phyloP scores from a whole-genome alignment of 2,113 vertebrate genomes.

The Triplophysa siluroides region DNA sequence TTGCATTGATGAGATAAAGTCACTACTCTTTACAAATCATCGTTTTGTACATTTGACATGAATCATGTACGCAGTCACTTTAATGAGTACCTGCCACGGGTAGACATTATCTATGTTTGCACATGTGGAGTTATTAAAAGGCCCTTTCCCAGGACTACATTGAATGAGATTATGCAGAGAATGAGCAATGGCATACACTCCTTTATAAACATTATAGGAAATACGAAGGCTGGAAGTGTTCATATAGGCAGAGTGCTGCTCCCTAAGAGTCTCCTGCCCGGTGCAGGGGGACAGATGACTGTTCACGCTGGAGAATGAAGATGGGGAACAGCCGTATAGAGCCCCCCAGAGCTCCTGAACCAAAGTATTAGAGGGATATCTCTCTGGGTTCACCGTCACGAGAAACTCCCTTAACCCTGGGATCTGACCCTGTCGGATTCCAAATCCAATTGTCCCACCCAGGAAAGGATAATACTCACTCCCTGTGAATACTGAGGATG shows the following conservation, averaged over 20 bases:
- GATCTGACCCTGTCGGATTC: conserved; percentile 67
- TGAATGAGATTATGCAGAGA: conserved; percentile 73
- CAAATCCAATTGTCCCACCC: conserved; percentile 75
- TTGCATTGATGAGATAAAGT: background rate
- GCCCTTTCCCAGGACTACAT: conserved; percentile 67
- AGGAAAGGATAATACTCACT: conserved; percentile 70
- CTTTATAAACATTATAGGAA: conserved; percentile 72
- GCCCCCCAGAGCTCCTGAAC: conserved; percentile 72
- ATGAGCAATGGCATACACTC: conserved; percentile 72
- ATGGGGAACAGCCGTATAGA: conserved; percentile 69
- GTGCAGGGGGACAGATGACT: conserved; percentile 60
- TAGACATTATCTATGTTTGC: conserved; percentile 64
- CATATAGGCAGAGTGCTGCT: conserved; percentile 68
- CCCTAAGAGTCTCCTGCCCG: conserved; percentile 63
- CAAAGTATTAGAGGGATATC: conserved; percentile 63
- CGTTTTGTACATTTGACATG: background rate
- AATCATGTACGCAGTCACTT: background rate
- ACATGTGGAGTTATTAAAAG: conserved; percentile 71
- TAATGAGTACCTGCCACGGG: conserved; percentile 73
- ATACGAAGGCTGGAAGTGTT: conserved; percentile 71
- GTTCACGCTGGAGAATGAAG: conserved; percentile 14
- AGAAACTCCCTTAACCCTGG: conserved; percentile 68
- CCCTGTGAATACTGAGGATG: conserved; percentile 68
- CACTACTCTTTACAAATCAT: background rate
- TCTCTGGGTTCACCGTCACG: conserved; percentile 64